Percentiles rank a stretch among this genome's conserved stretches.
phyloP scores from a whole-genome alignment of 2,888 invertebrate species.

The Drosophila monieri region DNA sequence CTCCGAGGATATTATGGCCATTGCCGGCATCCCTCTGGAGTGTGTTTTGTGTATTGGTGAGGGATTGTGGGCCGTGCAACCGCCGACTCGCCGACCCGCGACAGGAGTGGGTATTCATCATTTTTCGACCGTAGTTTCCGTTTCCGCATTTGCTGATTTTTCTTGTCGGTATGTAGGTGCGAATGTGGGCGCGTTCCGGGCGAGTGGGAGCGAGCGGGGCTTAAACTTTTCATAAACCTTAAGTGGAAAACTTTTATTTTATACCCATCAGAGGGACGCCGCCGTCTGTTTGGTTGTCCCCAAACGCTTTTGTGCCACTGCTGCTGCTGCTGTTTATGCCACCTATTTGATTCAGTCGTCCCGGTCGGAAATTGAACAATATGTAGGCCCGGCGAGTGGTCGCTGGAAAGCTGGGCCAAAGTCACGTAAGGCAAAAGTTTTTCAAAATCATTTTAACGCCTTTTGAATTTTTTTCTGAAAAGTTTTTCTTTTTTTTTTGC shows the following conservation, averaged over 20 bases:
- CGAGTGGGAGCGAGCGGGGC: constrained; percentile 40
- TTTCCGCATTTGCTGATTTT: constrained; percentile 47
- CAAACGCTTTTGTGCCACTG: constrained; percentile 23
- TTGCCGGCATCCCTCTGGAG: constrained; percentile 49
- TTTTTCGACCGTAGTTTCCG: constrained; percentile 58
- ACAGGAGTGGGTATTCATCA: constrained; percentile 59
- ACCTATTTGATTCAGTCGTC: constrained; percentile 66
- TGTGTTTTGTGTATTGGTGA: constrained; percentile 51
- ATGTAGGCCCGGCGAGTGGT: constrained; percentile 54
- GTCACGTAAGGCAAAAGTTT: constrained; percentile 73
- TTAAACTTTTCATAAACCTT: constrained; percentile 75
- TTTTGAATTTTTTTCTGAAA: constrained; percentile 68
- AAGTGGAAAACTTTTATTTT: constrained; percentile 77
- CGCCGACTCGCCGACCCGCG: not conserved
- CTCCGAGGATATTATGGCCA: constrained; percentile 54
- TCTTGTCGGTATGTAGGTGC: constrained; percentile 59
- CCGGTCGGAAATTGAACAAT: constrained; percentile 51
- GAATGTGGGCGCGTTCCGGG: constrained; percentile 37
- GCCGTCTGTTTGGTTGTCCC: constrained; percentile 17
- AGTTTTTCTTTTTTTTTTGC: constrained; percentile 23
- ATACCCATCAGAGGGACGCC: constrained; percentile 47
- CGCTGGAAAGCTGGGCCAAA: constrained; percentile 35
- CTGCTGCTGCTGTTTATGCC: constrained; percentile 60
- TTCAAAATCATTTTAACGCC: constrained; percentile 73
- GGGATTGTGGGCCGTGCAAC: constrained; percentile 4